Evolutionary conservation across 2,888 invertebrate genomes (phyloP), one percentile per base, ranked within the genome.

Genomic region (Poecilobothrus nobilitatus): DNA sequence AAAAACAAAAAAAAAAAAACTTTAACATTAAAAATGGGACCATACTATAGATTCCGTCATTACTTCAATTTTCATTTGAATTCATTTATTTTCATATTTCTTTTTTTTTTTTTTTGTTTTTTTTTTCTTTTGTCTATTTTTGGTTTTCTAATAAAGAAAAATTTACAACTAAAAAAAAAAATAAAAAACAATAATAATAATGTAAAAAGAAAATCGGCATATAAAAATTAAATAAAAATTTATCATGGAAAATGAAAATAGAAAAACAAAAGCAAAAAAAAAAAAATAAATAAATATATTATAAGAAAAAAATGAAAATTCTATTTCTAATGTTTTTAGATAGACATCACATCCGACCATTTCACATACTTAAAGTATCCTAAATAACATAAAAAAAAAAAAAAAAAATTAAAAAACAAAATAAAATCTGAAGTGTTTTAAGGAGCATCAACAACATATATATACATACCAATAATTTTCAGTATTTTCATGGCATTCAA

Each of bases 201-300:
- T 27, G 5, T 4, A 27, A 27, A 27, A 5, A 53, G 53, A 53
- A 53, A 41, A 53, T 53, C 53, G 53, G 53, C 53, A 53, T 53
- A 53, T 53, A 53, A 53, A 53, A 53, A 53, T 53, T 53, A 53
- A 53, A 53, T 53, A 53, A 53, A 53, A 53, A 53, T 53, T 53
- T 53, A 53, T 53, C 53, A 53, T 53, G 53, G 53, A 53, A 53
- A 53, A 53, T 53, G 53, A 53, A 53, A 53, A 53, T n/a, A 53
- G n/a, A 53, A 53, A 18, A 15, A 53, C 3, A 53, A 18, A n/a
- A 53, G 7, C 1, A 53, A 53, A 53, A 53, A 37, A 37, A 37
- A 4, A 53, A 53, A 53, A n/a, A n/a, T n/a, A n/a, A n/a, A n/a
- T n/a, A n/a, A n/a, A n/a, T n/a, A n/a, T n/a, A n/a, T n/a, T n/a